Evolutionary conservation across 2,888 invertebrate genomes (phyloP).

Genomic region (Psylliodes chrysocephalus): DNA sequence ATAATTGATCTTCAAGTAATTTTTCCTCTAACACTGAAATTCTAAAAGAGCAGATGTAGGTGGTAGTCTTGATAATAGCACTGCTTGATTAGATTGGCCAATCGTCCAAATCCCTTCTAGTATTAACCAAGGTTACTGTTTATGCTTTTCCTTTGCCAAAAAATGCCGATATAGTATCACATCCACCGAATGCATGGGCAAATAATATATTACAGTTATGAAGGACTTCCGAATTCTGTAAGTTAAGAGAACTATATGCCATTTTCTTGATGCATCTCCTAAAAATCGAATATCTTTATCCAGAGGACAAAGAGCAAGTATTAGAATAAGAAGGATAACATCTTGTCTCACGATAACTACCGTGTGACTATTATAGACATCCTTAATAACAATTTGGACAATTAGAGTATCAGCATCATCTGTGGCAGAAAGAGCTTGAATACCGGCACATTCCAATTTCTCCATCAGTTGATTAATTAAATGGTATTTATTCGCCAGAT

Average conservation of each 20-base stretch:
- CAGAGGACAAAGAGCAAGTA: slow-evolving; percentile 22
- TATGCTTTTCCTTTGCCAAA: slow-evolving; percentile 15
- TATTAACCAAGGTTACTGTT: slow-evolving; percentile 9
- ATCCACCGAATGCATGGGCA: slow-evolving; percentile 14
- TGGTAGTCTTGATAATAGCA: slow-evolving; percentile 10
- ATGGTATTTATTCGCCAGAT: not conserved
- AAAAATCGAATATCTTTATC: slow-evolving; percentile 20
- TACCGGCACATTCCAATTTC: slow-evolving; percentile 11
- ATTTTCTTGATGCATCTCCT: slow-evolving; percentile 1
- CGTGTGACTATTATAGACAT: slow-evolving; percentile 5
- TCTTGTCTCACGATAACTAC: slow-evolving; percentile 19
- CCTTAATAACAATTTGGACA: slow-evolving; percentile 13
- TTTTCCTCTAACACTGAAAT: too few species aligned
- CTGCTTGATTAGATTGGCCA: slow-evolving; percentile 1
- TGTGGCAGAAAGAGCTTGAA: slow-evolving; percentile 8
- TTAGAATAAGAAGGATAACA: slow-evolving; percentile 17
- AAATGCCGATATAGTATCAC: slow-evolving; percentile 6
- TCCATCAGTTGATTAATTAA: slow-evolving; percentile 4
- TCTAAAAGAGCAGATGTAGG: too few species aligned
- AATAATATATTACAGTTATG: slow-evolving; percentile 13
- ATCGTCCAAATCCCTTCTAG: slow-evolving; percentile 15
- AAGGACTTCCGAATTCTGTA: not conserved
- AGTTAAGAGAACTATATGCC: not conserved
- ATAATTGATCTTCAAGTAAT: too few species aligned
- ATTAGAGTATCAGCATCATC: slow-evolving; percentile 12